These are phyloP conservation scores for Aphelenchoides fujianensis DNA, from an alignment of 1,140 invertebrate genomes.

Conservation along the genomic window DNA sequence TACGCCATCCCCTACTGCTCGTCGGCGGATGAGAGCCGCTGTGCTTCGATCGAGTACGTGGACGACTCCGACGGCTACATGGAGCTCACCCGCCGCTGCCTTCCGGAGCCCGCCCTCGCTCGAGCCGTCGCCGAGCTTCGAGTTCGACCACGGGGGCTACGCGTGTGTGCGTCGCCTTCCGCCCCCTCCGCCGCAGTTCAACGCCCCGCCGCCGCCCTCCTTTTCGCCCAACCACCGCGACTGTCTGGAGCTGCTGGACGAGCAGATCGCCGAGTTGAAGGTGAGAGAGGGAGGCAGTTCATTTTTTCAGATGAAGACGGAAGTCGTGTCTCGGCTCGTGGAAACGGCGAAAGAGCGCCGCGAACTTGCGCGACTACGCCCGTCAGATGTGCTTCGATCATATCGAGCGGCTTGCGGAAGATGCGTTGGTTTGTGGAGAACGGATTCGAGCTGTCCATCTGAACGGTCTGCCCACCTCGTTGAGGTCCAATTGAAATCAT, in stretches of 20 bases:
- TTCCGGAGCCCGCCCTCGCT: not conserved
- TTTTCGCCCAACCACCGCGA: not conserved
- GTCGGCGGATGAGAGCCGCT: slow-evolving; percentile 3
- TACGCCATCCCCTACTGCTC: slow-evolving; percentile 13
- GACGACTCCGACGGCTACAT: slow-evolving; percentile 20
- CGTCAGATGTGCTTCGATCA: slow-evolving; percentile 12
- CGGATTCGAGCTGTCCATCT: slow-evolving; percentile 13
- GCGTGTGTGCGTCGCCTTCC: slow-evolving; percentile 6
- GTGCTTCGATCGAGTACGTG: slow-evolving; percentile 21
- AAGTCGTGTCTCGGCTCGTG: slow-evolving; percentile 1
- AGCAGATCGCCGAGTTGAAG: slow-evolving; percentile 20
- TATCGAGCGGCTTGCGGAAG: slow-evolving; percentile 15
- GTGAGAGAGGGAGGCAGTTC: not conserved
- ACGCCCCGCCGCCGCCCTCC: slow-evolving; percentile 9
- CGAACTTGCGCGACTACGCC: slow-evolving; percentile 16
- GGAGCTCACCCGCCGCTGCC: slow-evolving; percentile 1
- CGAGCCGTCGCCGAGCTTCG: not conserved
- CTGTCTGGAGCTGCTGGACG: slow-evolving; percentile 18
- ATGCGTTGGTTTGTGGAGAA: slow-evolving; percentile 14
- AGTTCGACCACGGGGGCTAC: not conserved
- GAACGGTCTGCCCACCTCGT: no score
- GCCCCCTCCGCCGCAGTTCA: not conserved
- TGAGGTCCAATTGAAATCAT: no score
- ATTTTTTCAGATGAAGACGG: slow-evolving; percentile 6
- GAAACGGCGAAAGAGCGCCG: slow-evolving; percentile 20